These are phyloP conservation scores for Caenorhabditis zanzibari DNA, from an alignment of 2,888 invertebrate species.

Conservation along the genomic window DNA sequence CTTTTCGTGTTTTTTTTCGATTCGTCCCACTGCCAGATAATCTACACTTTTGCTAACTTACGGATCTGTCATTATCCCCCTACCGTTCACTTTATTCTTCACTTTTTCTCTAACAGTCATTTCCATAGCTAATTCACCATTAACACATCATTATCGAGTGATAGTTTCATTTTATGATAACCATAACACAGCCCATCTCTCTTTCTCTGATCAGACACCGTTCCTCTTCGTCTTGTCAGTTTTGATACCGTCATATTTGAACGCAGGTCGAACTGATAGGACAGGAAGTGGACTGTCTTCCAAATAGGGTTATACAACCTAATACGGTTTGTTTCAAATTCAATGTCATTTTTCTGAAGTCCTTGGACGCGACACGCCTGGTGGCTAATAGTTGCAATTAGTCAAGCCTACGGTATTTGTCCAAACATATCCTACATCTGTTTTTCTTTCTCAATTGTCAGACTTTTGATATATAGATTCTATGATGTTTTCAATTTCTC, in stretches of 20 bases:
- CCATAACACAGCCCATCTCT: slow-evolving; percentile 1
- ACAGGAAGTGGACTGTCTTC: slow-evolving; percentile 13
- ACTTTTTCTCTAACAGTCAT: slow-evolving; percentile 14
- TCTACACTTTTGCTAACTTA: slow-evolving; percentile 44
- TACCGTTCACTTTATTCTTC: slow-evolving; percentile 7
- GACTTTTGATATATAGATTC: slow-evolving; percentile 12
- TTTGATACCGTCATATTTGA: slow-evolving; percentile 10
- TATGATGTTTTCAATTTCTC: slow-evolving; percentile 35
- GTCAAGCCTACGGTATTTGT: neutral
- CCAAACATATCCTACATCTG: slow-evolving; percentile 25
- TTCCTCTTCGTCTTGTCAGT: slow-evolving; percentile 5
- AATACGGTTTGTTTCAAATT: neutral
- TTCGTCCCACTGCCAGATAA: slow-evolving; percentile 3
- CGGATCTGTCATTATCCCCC: slow-evolving; percentile 44
- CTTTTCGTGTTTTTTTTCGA: slow-evolving; percentile 43
- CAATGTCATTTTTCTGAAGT: neutral
- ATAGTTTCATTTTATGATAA: slow-evolving; percentile 4
- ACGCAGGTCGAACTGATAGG: slow-evolving; percentile 16
- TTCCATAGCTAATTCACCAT: slow-evolving; percentile 8
- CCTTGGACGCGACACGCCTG: neutral
- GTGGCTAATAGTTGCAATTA: slow-evolving; percentile 41
- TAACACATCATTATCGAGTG: slow-evolving; percentile 6
- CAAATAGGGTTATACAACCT: neutral
- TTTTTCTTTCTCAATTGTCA: slow-evolving; percentile 7
- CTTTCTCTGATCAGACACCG: slow-evolving; percentile 1